Evolutionary conservation across 2,797 vertebrate genomes (phyloP), one percentile per base, ranked within the genome.

Genomic region (Hypotaenidia philippensis): DNA sequence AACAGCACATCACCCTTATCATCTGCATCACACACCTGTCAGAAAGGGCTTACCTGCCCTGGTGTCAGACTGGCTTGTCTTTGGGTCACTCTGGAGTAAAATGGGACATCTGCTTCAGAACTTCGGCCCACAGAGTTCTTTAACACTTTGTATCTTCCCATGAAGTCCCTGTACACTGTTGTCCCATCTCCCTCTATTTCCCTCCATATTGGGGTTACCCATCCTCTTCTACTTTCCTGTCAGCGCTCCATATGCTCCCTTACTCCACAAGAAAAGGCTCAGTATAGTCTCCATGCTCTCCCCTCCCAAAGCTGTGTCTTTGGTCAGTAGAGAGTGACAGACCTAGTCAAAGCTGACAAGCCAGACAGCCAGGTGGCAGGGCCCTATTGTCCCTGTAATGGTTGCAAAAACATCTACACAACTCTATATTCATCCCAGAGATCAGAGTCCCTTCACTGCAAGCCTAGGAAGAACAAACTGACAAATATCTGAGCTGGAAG

Each of bases 401-500:
- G 31, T 11, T 81, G 45, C 55, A 82, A 69, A 93, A 82, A 10
- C 34, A 9, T 78, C 57, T 68, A 0, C 38, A 71, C 36, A 68
- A 23, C 26, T 85, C 52, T 61, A 2, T 74, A 22, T 81, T 90
- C 27, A 32, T 75, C 29, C 70, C 79, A 4, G 60, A 52, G 31
- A 41, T 36, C 11, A 3, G 19, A 25, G 18, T 5, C 32, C 44
- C 36, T 90, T 79, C 57, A 10, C 23, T 50, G 40, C 38, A 68
- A 31, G 6, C 68, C 32, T 32, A 1, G 3, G 82, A 27, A 89
- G 41, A 65, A 31, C 61, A 77, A 83, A 95, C 1, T 77, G 68
- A 82, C 38, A 59, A 77, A 85, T 29, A 76, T 45, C 63, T 91
- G 94, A 87, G 76, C 49, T 76, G 82, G 80, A 95, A 87, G 77